Base-by-base conservation (phyloP, 2,797 vertebrate genomes). In the Ctenosaura bakeri region DNA sequence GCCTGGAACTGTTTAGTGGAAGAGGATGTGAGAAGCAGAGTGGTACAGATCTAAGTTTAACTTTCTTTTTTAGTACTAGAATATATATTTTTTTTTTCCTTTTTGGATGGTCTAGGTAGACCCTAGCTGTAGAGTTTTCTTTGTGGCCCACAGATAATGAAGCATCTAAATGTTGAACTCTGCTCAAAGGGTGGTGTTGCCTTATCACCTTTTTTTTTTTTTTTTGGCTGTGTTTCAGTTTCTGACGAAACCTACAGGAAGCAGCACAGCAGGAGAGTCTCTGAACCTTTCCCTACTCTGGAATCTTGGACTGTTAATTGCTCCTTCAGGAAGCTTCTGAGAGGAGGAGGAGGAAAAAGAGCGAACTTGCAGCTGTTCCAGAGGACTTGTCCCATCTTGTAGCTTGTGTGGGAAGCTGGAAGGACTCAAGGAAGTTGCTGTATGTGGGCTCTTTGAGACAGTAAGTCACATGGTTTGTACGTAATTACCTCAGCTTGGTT, bases 361-460 rank as follows among this genome's bases (percentile, higher is more conserved):
- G 85, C 29, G 1, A 84, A 80, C 69, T 76, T 9, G 62, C 62
- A 92, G 91, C 85, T 90, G 94, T 35, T 24, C 26, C 88, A 42
- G 86, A 90, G 93, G 95, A 93, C 92, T 32, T 93, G 83, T 8
- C 91, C 91, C 0, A 62, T 85, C 87, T 94, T 69, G 94, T 92
- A 90, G 84, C 80, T 18, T 90, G 83, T 93, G 74, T 87, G 26
- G 95, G 52, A 91, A 83, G 83, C 89, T 92, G 92, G 92, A 93
- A 89, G 62, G 86, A 50, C 2, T 9, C 5, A 69, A 86, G 91
- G 85, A 89, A 85, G 94, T 3, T 71, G 92, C 96, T 95, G 95
- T 13, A 94, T 97, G 96, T 94, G 97, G 95, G 96, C 92, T 86
- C 73, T 95, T 92, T 88, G 8, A 94, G 95, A 95, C 96, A 96